Evolutionary conservation across 2,888 invertebrate species (phyloP).

Genomic region (Bimastos eiseni): DNA sequence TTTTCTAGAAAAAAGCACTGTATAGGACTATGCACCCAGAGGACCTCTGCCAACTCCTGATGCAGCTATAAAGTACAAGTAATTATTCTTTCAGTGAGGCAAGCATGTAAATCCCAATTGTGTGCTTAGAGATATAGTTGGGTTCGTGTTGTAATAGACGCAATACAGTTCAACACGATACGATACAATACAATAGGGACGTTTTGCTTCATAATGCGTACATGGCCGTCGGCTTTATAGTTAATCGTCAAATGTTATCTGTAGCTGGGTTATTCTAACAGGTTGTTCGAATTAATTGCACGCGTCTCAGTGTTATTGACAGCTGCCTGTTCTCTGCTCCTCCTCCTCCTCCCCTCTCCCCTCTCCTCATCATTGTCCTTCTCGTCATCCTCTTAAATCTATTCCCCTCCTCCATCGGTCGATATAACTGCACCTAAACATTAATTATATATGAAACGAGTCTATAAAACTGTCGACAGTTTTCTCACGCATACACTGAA

Average conservation of each 20-base stretch:
- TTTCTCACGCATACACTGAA: neutral
- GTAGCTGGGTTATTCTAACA: neutral
- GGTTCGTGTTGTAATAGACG: too few relatives aligned
- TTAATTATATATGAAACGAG: conserved; percentile 6
- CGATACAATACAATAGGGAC: too few relatives aligned
- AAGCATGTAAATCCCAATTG: neutral
- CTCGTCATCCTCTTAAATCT: too few relatives aligned
- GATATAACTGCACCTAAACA: neutral
- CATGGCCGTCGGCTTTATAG: neutral
- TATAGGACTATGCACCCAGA: neutral
- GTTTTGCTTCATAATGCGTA: neutral
- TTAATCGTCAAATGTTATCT: neutral
- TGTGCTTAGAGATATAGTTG: neutral
- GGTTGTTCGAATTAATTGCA: neutral
- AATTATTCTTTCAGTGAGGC: neutral
- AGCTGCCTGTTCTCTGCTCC: neutral
- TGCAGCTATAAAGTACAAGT: too few relatives aligned
- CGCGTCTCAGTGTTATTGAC: neutral
- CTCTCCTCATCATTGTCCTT: too few relatives aligned
- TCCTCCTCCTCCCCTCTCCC: too few relatives aligned
- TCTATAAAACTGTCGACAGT: neutral
- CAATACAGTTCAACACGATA: too few relatives aligned
- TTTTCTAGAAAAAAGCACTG: too few relatives aligned
- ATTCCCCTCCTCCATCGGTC: too few relatives aligned
- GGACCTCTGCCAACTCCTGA: too few relatives aligned